Evolutionary conservation across 2,113 vertebrate genomes (phyloP), one percentile per base, ranked within the genome.

Genomic region (Tragelaphus buxtoni): DNA sequence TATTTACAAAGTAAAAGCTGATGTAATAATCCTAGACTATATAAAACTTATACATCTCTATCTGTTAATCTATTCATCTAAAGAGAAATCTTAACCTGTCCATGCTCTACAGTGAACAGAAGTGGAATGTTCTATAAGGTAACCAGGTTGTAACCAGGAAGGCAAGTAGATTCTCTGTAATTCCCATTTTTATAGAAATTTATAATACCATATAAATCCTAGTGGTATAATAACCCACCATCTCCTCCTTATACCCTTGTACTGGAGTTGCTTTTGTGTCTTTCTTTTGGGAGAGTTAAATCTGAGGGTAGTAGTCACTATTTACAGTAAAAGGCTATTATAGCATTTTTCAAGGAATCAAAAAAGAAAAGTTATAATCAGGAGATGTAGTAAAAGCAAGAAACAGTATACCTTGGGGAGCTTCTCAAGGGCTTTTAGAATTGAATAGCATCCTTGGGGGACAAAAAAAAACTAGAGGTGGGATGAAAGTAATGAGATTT

Each of bases 231-330:
- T 94, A 95, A 92, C 69, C 69, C 39, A 91, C 92, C 72, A 94
- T 81, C 53, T 95, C 77, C 89, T 94, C 82, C 88, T 95, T 92
- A 85, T 28, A 96, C 76, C 69, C 96, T 96, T 86, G 86, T 58
- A 86, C 30, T 80, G 53, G 60, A 90, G 84, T 92, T 95, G 81
- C 55, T 88, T 97, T 88, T 94, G 88, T 84, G 72, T 47, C 92
- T 95, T 98, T 96, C 96, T 97, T 97, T 96, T 14, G 96, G 94
- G 96, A 98, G 92, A 97, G 92, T 95, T 97, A 97, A 98, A 97
- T 97, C 94, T 96, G 93, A 97, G 92, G 39, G 63, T 85, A 92
- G 96, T 35, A 94, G 85, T 88, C 85, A 96, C 95, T 97, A 94
- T 97, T 96, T 97, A 95, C 77, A 93, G 82, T 97, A 89, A 97